Evolutionary conservation across 2,888 invertebrate species (phyloP).

Genomic region (Muscina levida): DNA sequence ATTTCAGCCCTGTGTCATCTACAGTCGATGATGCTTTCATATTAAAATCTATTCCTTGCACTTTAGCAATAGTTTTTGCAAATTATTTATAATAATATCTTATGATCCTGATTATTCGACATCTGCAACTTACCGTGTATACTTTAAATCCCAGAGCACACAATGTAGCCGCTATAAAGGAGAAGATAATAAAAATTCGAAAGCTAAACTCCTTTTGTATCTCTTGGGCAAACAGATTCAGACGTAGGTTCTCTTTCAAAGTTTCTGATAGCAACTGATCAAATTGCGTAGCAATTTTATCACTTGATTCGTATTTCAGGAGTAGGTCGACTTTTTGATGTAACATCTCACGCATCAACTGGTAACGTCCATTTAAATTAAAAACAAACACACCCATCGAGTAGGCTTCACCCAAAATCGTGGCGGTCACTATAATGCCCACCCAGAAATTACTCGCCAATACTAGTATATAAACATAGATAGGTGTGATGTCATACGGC

Average conservation of each 20-base stretch:
- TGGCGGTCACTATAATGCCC: slow-evolving; percentile 66
- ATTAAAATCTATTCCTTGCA: too few relatives aligned
- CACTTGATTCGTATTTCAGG: slow-evolving; percentile 33
- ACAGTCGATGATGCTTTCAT: too few relatives aligned
- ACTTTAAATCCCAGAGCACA: slow-evolving; percentile 74
- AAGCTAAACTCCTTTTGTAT: slow-evolving; percentile 71
- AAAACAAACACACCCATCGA: slow-evolving; percentile 70
- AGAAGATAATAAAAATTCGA: slow-evolving; percentile 73
- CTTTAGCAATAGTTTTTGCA: too few relatives aligned
- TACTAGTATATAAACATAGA: slow-evolving; percentile 68
- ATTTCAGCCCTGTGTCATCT: too few relatives aligned
- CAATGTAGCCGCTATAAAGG: slow-evolving; percentile 70
- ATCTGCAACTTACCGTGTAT: slow-evolving; percentile 69
- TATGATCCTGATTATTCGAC: too few relatives aligned
- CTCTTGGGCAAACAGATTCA: slow-evolving; percentile 71
- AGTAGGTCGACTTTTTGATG: slow-evolving; percentile 56
- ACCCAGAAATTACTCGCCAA: slow-evolving; percentile 69
- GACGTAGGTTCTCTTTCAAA: slow-evolving; percentile 66
- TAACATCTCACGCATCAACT: slow-evolving; percentile 69
- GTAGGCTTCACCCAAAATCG: slow-evolving; percentile 70
- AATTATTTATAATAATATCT: too few relatives aligned
- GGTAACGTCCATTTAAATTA: slow-evolving; percentile 72
- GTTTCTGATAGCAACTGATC: neutral
- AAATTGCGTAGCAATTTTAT: slow-evolving; percentile 11
- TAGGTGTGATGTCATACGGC: slow-evolving; percentile 51